These are phyloP conservation scores for Tolmerus cingulatus DNA, from an alignment of 2,888 invertebrate species.

Conservation along the genomic window DNA sequence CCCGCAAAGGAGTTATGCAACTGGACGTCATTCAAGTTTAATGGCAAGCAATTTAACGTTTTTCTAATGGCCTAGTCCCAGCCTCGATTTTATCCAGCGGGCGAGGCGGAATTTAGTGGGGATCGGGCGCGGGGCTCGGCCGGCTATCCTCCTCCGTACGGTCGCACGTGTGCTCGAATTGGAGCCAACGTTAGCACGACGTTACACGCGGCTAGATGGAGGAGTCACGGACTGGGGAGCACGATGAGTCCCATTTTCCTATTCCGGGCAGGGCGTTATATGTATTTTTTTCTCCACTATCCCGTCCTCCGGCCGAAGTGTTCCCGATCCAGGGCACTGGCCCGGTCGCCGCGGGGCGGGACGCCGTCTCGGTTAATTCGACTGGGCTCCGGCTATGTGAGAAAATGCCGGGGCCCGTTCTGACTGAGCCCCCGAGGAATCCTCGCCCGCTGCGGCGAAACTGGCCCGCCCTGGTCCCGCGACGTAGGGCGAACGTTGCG, in stretches of 20 bases:
- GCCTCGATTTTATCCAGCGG: not conserved
- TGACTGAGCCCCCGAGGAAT: conserved; percentile 1
- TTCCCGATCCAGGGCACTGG: not conserved
- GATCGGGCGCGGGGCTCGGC: not conserved
- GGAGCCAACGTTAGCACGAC: not conserved
- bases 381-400: not conserved
- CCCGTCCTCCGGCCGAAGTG: not conserved
- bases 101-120: not conserved
- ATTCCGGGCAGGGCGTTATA: not conserved
- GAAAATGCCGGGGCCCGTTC: not conserved
- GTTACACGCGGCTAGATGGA: not conserved
- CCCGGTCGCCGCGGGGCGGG: too few species aligned
- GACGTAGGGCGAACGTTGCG: conserved; percentile 19
- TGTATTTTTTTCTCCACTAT: not conserved
- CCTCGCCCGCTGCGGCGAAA: not conserved
- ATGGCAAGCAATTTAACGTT: conserved; percentile 3
- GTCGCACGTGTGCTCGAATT: not conserved
- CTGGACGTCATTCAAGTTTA: conserved; percentile 15
- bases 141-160: not conserved
- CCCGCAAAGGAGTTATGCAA: conserved; percentile 13
- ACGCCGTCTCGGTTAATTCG: not conserved
- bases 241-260: conserved; percentile 29
- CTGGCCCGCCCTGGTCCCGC: not conserved
- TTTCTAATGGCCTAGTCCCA: not conserved
- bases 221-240: conserved; percentile 18